Evolutionary conservation across 2,797 vertebrate species (phyloP).

Genomic region (Amazonetta brasiliensis): DNA sequence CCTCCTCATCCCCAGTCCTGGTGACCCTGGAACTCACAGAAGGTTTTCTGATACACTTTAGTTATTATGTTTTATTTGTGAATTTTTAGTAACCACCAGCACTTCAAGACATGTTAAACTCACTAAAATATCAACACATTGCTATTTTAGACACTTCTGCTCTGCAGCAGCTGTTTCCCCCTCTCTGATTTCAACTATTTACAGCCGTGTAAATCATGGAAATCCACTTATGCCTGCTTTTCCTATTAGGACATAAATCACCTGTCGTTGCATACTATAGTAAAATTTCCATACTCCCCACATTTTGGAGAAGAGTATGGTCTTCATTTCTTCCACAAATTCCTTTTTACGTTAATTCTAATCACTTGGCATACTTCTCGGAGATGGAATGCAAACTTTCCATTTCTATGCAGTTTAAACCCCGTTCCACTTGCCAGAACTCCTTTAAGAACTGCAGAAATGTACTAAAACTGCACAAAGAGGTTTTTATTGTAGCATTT

Average conservation of each 20-base stretch:
- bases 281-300: background rate
- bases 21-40: background rate
- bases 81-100: background rate
- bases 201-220: background rate
- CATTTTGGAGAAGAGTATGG: background rate
- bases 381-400: background rate
- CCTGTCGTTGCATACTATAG: background rate
- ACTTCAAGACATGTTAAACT: background rate
- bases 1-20: background rate
- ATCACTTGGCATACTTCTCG: background rate
- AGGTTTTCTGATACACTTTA: background rate
- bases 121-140: background rate
- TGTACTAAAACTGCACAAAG: background rate
- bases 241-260: background rate
- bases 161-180: background rate
- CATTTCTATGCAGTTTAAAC: background rate
- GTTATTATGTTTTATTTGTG: background rate
- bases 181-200: background rate
- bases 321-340: conserved; percentile 2
- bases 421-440: background rate
- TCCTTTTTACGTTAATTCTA: background rate
- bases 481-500: background rate
- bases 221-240: background rate
- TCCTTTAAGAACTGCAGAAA: background rate
- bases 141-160: background rate